phyloP scores from a whole-genome alignment of 2,888 invertebrate genomes.

The Callyntrura guangdongensis region DNA sequence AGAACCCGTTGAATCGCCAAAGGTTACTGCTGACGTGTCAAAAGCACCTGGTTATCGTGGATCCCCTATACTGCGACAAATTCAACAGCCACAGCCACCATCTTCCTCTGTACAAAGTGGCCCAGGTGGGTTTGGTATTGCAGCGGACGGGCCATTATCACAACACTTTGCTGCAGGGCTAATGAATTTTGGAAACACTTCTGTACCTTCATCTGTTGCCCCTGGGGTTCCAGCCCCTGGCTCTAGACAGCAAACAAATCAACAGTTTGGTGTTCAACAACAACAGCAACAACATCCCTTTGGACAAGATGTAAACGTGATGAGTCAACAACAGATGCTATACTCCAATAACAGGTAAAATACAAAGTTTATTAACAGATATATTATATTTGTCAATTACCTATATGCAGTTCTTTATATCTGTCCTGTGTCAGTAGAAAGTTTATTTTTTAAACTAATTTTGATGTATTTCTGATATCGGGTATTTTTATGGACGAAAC shows the following conservation, averaged over 20 bases:
- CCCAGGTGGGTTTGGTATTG: slow-evolving; percentile 61
- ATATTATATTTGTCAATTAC: background rate
- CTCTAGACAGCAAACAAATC: slow-evolving; percentile 48
- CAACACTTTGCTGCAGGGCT: slow-evolving; percentile 80
- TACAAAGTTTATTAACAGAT: background rate
- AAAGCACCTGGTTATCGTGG: slow-evolving; percentile 95
- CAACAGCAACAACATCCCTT: slow-evolving; percentile 45
- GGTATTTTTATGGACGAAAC: background rate
- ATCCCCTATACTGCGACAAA: slow-evolving; percentile 82
- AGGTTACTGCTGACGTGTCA: slow-evolving; percentile 90
- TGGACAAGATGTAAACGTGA: slow-evolving; percentile 50
- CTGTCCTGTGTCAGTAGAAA: slow-evolving; percentile 26
- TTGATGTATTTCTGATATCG: background rate
- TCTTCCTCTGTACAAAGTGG: slow-evolving; percentile 54
- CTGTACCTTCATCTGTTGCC: slow-evolving; percentile 25
- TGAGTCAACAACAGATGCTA: slow-evolving; percentile 75
- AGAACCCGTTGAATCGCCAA: slow-evolving; percentile 64
- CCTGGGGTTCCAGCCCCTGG: slow-evolving; percentile 38
- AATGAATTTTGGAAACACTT: slow-evolving; percentile 64
- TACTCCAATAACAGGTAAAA: slow-evolving; percentile 76
- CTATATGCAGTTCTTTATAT: background rate
- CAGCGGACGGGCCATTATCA: slow-evolving; percentile 76
- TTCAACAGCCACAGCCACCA: slow-evolving; percentile 77
- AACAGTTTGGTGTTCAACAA: slow-evolving; percentile 57
- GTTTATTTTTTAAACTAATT: slow-evolving; percentile 34